Evolutionary conservation across 2,888 invertebrate species (phyloP).

Genomic region (Rhagonycha fulva): DNA sequence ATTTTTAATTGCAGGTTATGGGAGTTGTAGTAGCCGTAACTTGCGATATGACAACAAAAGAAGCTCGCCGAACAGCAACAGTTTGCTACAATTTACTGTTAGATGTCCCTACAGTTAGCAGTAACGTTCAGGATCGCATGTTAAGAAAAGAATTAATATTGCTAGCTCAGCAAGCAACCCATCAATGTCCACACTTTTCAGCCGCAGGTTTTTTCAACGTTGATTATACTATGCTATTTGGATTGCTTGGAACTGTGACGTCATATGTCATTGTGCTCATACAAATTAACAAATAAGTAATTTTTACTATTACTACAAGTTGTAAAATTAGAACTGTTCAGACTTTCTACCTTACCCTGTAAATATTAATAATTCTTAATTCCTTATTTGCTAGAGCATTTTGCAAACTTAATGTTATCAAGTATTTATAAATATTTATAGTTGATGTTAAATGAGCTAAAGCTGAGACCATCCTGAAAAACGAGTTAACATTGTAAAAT

Average conservation of each 20-base stretch:
- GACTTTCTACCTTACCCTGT: too few species aligned
- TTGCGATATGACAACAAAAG: constrained; percentile 33
- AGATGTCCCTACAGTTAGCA: constrained; percentile 26
- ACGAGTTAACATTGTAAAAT: too few species aligned
- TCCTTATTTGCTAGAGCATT: too few species aligned
- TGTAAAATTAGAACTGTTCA: too few species aligned
- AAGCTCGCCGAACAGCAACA: constrained; percentile 31
- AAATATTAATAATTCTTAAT: too few species aligned
- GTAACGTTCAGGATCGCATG: constrained; percentile 17
- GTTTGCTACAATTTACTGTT: constrained; percentile 34
- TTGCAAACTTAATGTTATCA: too few species aligned
- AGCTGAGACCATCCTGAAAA: too few species aligned
- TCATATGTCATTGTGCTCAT: constrained; percentile 31
- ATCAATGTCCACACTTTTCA: constrained; percentile 25
- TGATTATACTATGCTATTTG: constrained; percentile 28
- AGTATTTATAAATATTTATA: too few species aligned
- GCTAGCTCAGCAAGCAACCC: constrained; percentile 27
- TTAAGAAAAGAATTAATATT: constrained; percentile 21
- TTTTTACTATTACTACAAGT: too few species aligned
- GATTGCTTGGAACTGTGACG: constrained; percentile 26
- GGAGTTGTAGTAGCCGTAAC: constrained; percentile 30
- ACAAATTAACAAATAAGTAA: constrained; percentile 22
- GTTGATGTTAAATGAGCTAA: too few species aligned
- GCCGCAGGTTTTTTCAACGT: constrained; percentile 32
- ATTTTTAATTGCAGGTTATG: constrained; percentile 33